Base-by-base conservation (phyloP, 2,888 invertebrate genomes). In the Sphaeridia pumilis region DNA sequence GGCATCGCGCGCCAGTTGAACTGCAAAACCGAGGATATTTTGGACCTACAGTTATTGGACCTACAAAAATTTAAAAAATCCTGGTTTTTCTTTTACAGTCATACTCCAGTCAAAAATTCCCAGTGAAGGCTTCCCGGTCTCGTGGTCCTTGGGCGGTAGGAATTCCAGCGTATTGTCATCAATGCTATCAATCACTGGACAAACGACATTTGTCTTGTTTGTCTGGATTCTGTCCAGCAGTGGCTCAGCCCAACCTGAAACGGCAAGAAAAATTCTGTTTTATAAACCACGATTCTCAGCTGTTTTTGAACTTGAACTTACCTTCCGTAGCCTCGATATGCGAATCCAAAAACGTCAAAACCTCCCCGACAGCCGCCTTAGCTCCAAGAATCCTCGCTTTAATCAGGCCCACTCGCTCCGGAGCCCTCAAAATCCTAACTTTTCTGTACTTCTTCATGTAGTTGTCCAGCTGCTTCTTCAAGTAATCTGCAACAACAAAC, bases 1-100 rank as follows among this genome's bases (percentile, higher is more conserved):
- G 98, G 98, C 50, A 98, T 89, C 25, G 87, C 82, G 72, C 97
- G 97, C 98, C 98, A 98, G 75, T 94, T 98, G 75, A 98, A 98
- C 76, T 83, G 46, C 10, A 49, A 68, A 65, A 4, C 12, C n/a
- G n/a, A n/a, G n/a, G 20, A 28, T 4, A 49, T 34, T 25, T n/a
- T n/a, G n/a, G n/a, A n/a, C 3, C 22, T 49, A 45, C 12, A n/a
- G n/a, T n/a, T n/a, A n/a, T n/a, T n/a, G n/a, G n/a, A n/a, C n/a
- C n/a, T n/a, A 31, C 31, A 31, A 31, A 31, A 31, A 31, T 31
- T 14, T 14, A 31, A 7, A 10, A 14, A 31, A 31, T 35, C 41
- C 22, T 4, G 38, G 21, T 21, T 34, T 45, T 59, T 67, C 68
- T 65, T 36, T 44, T 50, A 50, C 50, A 12, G 22, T 34, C 26